Base-by-base conservation (phyloP, 2,113 vertebrate genomes). In the Tor tambroides region DNA sequence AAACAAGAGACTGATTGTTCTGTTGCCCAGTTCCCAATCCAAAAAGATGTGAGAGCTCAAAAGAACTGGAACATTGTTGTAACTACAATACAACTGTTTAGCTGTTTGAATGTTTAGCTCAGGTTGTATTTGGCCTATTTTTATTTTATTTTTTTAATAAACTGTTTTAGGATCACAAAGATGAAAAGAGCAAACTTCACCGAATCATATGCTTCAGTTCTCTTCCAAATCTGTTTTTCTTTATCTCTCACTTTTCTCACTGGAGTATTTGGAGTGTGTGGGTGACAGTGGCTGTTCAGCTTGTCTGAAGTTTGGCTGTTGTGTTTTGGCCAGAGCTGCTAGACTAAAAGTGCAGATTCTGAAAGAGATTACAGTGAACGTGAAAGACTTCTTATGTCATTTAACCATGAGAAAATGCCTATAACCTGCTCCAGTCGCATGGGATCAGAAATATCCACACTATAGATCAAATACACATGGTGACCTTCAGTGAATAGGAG, bases 401-500 rank as follows among this genome's bases (percentile, higher is more conserved):
- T 90, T 90, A n/a, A 89, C 91, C 89, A 90, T 71, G 43, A 88
- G 90, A 92, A 92, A 91, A 67, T 3, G 4, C 17, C 35, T 80
- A 26, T 61, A 41, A 67, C n/a, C 59, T 67, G 17, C 38, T 30
- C 14, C 8, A 82, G 15, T 30, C 17, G 46, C 6, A 41, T 26
- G 56, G 79, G 49, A 79, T 81, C 32, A 63, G 26, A 49, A n/a
- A 82, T 30, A 30, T 41, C 38, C 21, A 23, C 32, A 23, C 9
- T n/a, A 23, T 63, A 21, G 30, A 63, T 80, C 30, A 59, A 19
- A 54, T 75, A 28, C 41, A 14, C 32, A 61, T 4, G 10, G 5
- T 41, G 19, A 23, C 54, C 54, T 56, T 23, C 19, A 56, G 19
- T 26, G 38, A 69, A 5, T 28, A 23, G 15, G 38, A 32, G 63